phyloP scores from a whole-genome alignment of 2,888 invertebrate species.

The Tiliacea aurago region DNA sequence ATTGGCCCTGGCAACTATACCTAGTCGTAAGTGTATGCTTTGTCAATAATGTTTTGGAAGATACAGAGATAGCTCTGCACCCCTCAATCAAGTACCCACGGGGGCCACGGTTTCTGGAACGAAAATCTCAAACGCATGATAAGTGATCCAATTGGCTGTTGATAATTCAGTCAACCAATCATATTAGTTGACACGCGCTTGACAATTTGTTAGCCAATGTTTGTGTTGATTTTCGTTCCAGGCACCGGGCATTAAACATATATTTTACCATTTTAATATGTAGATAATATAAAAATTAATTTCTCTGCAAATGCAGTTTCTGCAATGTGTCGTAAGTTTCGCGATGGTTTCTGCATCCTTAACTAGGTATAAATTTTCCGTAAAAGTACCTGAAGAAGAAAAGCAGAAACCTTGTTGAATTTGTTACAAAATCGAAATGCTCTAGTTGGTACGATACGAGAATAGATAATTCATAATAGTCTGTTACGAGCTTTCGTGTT shows the following conservation, averaged over 20 bases:
- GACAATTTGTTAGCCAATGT: not conserved
- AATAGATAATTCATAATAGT: conserved; percentile 17
- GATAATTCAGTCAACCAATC: not conserved
- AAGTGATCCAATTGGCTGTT: not conserved
- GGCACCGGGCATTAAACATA: not conserved
- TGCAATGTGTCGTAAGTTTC: not conserved
- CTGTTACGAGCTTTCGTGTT: conserved; percentile 23
- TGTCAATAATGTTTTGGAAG: not conserved
- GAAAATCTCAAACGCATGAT: not conserved
- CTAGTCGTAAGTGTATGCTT: conserved; percentile 93
- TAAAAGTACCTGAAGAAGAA: not conserved
- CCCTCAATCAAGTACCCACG: not conserved
- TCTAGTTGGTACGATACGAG: conserved; percentile 3
- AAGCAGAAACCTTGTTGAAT: not conserved
- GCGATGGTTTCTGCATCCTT: not conserved
- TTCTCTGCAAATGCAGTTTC: not conserved
- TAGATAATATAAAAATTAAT: too few relatives aligned
- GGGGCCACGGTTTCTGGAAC: not conserved
- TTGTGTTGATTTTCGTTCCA: not conserved
- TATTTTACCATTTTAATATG: too few relatives aligned
- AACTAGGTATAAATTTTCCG: not conserved
- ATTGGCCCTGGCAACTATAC: conserved; percentile 94
- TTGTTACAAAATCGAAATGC: conserved; percentile 1
- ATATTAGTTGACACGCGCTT: not conserved
- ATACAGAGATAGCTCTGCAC: not conserved